Evolutionary conservation across 2,113 vertebrate species (phyloP), one percentile per base, ranked within the genome.

Genomic region (Aspiorhynchus laticeps): DNA sequence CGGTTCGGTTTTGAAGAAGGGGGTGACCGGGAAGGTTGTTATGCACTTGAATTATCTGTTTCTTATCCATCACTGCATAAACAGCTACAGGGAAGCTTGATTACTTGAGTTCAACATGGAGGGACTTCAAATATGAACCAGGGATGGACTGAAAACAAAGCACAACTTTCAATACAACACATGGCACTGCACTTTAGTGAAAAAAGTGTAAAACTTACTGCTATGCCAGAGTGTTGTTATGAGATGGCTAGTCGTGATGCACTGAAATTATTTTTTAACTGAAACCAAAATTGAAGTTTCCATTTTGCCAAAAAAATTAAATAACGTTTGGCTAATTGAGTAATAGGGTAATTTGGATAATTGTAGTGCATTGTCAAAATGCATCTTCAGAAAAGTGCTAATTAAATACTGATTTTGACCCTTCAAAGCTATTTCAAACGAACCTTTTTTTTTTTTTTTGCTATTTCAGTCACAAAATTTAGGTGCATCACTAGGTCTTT

Each of bases 1-100:
- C 7, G 28, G 76, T 15, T 31, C 61, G 24, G 83, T 33, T 36
- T 75, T 36, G 56, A 38, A 48, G 36, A 87, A 78, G 48, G 61
- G 88, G 77, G 7, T 53, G 43, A 84, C 21, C 4, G 19, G 21
- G 11, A 74, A 56, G 6, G 79, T 65, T 43, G 79, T 81, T 65
- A 28, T 81, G 36, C n/a, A 65, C 59, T 65, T 81, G 79, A 46
- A 65, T 63, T 41, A 43, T 80, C 36, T 3, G 24, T 80, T 80
- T 61, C 56, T 61, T 61, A 80, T 80, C 24, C 33, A 80, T 80
- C 15, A 26, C 11, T 41, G 53, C 21, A 80, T 61, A 41, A 80
- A 80, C 33, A 80, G 77, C 77, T 15, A 59, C 9, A 15, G 77
- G 53, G 31, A 80, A 38, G 31, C 24, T 80, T 80, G 24, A 61